A percentile compares a stretch with the other conserved stretches of the same genome.
These are phyloP conservation scores for Melierax canorus DNA, from an alignment of 2,113 vertebrate genomes.

Conservation along the genomic window DNA sequence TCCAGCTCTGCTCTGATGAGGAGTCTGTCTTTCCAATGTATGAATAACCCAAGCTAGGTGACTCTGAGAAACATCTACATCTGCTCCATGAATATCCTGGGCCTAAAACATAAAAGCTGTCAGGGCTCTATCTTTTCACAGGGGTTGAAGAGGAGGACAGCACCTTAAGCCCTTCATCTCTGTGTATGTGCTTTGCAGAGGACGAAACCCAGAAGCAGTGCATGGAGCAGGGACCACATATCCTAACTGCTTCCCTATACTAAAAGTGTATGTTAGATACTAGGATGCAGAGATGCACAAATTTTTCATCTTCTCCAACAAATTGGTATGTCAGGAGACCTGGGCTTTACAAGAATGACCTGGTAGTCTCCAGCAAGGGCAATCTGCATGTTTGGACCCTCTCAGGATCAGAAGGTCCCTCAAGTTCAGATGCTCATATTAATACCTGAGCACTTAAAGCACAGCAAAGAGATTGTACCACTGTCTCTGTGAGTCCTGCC, in stretches of 20 bases:
- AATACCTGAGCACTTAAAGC: background rate
- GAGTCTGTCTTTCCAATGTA: background rate
- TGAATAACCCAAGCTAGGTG: background rate
- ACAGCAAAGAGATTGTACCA: background rate
- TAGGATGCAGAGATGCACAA: background rate
- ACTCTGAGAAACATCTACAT: background rate
- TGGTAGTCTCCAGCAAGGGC: background rate
- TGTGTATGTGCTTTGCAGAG: background rate
- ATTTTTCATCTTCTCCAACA: background rate
- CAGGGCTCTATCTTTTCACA: background rate
- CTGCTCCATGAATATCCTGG: background rate
- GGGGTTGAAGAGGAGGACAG: background rate
- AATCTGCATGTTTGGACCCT: background rate
- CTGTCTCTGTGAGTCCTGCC: background rate
- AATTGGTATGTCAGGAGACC: background rate
- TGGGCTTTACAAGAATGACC: background rate
- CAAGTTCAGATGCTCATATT: background rate
- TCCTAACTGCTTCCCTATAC: background rate
- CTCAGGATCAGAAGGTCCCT: background rate
- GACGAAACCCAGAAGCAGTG: background rate
- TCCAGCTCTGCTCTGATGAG: background rate
- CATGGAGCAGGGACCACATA: background rate
- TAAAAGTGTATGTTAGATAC: background rate
- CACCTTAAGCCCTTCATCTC: background rate
- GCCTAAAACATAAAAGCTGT: background rate